Base-by-base conservation (phyloP, 2,888 invertebrate species). In the Habroteleia sp. region DNA sequence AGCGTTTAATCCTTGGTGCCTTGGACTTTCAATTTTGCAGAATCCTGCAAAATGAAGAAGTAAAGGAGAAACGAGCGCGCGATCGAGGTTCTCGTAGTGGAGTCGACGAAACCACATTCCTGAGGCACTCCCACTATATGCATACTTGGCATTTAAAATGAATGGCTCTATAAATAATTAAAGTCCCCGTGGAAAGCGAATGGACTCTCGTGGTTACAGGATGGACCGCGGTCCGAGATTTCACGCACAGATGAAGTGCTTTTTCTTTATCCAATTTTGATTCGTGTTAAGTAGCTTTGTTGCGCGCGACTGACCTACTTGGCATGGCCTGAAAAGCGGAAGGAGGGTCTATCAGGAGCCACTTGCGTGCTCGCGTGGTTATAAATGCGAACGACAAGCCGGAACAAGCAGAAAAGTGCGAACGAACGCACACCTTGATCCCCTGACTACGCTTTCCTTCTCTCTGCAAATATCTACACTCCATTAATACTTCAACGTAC, bases 51-150 rank as follows among this genome's bases (percentile, higher is more conserved):
- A 78, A 77, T 75, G 78, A 78, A 77, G 78, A 77, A 73, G 77
- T 77, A 76, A 81, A 81, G 79, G 79, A 79, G 80, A 81, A 80
- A 78, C 75, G 77, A 79, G 37, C 60, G 10, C 52, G 79, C 31
- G 60, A 74, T 56, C 81, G 77, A 74, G 78, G 74, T 11, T 60
- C 4, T 20, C 69, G 23, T 44, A 23, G 62, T 44, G 27, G n/a
- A 79, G 81, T 81, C 76, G 75, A 69, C 74, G 78, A 82, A 82
- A 83, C 83, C 83, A 82, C 85, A 85, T 85, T 85, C 85, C 85
- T 81, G 77, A 79, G 82, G 81, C 83, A 82, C 83, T 83, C 82
- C 83, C 82, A 82, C 83, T 77, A 74, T 66, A 76, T 74, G 73
- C 76, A 76, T 78, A 69, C 60, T 58, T 72, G 73, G 73, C 69